Evolutionary conservation across 2,797 vertebrate species (phyloP).

Genomic region (Parambassis ranga): DNA sequence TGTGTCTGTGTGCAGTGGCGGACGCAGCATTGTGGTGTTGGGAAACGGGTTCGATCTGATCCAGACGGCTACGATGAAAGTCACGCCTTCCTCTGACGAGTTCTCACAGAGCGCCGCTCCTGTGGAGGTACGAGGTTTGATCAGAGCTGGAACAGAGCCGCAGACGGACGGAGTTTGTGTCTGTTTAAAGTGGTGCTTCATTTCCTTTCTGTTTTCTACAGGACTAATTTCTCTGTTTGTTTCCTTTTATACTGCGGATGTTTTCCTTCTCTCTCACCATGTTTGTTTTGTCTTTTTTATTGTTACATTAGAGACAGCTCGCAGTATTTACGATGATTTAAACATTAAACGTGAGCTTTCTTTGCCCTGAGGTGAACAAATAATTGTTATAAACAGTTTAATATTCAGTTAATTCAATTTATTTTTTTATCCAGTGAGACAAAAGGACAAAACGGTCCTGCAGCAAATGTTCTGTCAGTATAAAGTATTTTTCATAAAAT

Average conservation of each 20-base stretch:
- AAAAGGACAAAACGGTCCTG: background rate
- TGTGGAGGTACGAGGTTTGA: constrained; percentile 51
- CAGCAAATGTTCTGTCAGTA: background rate
- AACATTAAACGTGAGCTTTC: no score
- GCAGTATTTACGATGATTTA: no score
- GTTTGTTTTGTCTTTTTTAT: no score
- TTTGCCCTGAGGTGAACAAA: background rate
- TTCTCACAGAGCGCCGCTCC: constrained; percentile 7
- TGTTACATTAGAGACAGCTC: background rate
- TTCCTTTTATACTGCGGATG: background rate
- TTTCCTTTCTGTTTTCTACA: background rate
- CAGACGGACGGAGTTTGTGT: background rate
- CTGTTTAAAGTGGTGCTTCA: background rate
- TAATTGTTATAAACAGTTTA: background rate
- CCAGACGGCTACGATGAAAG: constrained; percentile 74
- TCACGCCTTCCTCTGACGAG: constrained; percentile 57
- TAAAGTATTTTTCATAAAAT: background rate
- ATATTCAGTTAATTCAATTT: background rate
- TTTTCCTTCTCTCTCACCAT: no score
- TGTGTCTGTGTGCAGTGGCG: constrained; percentile 80
- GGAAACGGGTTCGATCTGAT: constrained; percentile 86
- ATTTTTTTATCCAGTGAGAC: background rate
- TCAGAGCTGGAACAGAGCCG: background rate
- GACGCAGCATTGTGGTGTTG: constrained; percentile 84
- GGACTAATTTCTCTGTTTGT: background rate